A percentile compares a stretch with the other conserved stretches of the same genome.
phyloP scores from a whole-genome alignment of 2,113 vertebrate species.

The Rhodinocichla rosea region DNA sequence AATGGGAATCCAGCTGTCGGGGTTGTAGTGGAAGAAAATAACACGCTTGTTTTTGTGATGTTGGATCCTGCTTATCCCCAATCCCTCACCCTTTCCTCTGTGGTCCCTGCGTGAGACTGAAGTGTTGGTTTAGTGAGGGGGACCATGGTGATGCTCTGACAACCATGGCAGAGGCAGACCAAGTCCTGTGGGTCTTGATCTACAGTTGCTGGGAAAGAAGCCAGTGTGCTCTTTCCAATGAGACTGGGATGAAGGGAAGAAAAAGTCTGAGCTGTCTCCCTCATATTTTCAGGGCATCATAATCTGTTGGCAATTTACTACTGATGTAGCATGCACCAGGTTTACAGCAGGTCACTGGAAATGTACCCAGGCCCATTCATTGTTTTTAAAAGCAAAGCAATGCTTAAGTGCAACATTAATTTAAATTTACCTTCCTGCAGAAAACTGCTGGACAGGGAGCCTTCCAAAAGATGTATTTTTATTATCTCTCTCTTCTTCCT shows the following conservation, averaged over 20 bases:
- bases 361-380: background rate
- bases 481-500: background rate
- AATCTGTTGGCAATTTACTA: background rate
- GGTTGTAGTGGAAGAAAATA: background rate
- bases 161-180: rapidly evolving
- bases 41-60: background rate
- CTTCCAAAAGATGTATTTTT: slow-evolving; percentile 42
- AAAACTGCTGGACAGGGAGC: background rate
- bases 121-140: background rate
- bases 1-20: background rate
- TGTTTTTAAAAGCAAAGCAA: background rate
- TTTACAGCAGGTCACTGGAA: slow-evolving; percentile 9
- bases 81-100: background rate
- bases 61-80: background rate
- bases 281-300: background rate
- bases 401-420: background rate
- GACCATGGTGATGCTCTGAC: background rate
- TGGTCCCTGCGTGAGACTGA: background rate
- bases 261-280: background rate
- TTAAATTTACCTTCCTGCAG: slow-evolving; percentile 28
- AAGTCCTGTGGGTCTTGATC: background rate
- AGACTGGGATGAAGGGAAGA: background rate
- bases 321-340: background rate
- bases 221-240: background rate
- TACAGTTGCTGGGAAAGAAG: background rate